These are phyloP conservation scores for Heliconius himera DNA, from an alignment of 1,140 invertebrate species.

Conservation along the genomic window DNA sequence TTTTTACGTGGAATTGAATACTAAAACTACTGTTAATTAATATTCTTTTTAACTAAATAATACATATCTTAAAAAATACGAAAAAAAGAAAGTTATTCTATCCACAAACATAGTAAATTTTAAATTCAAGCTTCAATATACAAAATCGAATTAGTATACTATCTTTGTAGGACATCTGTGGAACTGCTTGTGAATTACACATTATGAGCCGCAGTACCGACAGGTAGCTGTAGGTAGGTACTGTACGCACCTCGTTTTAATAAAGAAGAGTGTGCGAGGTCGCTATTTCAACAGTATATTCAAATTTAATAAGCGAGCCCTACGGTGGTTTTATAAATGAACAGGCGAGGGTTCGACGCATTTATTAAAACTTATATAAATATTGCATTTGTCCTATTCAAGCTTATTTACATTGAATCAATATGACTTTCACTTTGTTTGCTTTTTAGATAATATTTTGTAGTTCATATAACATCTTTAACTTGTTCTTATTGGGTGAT, in stretches of 20 bases:
- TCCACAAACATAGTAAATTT: too few relatives aligned
- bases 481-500: too few relatives aligned
- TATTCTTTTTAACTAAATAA: too few relatives aligned
- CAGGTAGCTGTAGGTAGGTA: neutral
- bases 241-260: constrained; percentile 38
- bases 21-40: too few relatives aligned
- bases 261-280: constrained; percentile 32
- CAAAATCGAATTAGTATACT: neutral
- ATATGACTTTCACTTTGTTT: neutral
- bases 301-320: constrained; percentile 43
- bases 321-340: constrained; percentile 40
- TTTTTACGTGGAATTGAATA: too few relatives aligned
- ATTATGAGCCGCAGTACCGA: constrained; percentile 20
- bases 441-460: neutral
- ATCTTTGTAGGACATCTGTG: constrained; percentile 5
- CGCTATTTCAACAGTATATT: constrained; percentile 38
- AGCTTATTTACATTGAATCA: constrained; percentile 25
- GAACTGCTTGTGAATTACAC: constrained; percentile 30
- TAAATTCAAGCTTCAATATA: neutral
- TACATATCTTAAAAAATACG: too few relatives aligned
- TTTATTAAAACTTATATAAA: constrained; percentile 33
- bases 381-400: constrained; percentile 29
- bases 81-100: too few relatives aligned
- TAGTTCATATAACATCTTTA: neutral
- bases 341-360: constrained; percentile 28